Conservation (phyloP, 2,113 vertebrate genomes). For the Rutilus rutilus region DNA sequence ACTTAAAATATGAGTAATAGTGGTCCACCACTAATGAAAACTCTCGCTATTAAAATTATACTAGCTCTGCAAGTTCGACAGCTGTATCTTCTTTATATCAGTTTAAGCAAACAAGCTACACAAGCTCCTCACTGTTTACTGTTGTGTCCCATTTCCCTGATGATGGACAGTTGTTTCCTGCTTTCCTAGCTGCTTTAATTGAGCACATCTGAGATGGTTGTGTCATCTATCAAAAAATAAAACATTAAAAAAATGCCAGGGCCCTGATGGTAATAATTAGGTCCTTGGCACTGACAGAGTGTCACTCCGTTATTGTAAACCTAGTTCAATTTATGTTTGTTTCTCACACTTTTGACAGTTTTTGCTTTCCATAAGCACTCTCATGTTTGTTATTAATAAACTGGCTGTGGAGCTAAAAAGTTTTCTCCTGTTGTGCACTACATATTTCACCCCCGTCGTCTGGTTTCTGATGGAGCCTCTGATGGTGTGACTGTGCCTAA, state of each 20-base stretch:
- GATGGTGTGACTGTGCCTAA: constrained; percentile 42
- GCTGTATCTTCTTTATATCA: not conserved
- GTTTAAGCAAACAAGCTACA: not conserved
- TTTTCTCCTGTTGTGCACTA: constrained; percentile 11
- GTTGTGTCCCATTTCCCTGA: constrained; percentile 7
- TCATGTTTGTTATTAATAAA: constrained; percentile 2
- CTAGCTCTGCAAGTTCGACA: not conserved
- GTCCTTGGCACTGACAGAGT: not conserved
- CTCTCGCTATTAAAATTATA: not conserved
- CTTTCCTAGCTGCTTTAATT: not conserved
- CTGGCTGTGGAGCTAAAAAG: not conserved
- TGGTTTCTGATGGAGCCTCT: constrained; percentile 25
- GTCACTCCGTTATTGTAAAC: not conserved
- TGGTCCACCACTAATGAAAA: not conserved
- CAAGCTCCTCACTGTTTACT: constrained; percentile 12
- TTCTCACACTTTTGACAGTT: constrained; percentile 39
- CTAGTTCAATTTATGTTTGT: constrained; percentile 3
- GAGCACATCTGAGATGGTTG: not conserved
- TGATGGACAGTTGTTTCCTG: not conserved
- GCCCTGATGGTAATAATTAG: constrained; percentile 42
- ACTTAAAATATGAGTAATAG: no score
- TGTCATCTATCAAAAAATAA: constrained; percentile 12
- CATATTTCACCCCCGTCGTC: not conserved
- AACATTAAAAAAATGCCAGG: not conserved
- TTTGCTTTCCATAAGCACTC: not conserved